Percentiles rank a stretch among this genome's conserved stretches.
Conservation (phyloP, 2,888 invertebrate genomes). For the Micoletzkya japonica region DNA sequence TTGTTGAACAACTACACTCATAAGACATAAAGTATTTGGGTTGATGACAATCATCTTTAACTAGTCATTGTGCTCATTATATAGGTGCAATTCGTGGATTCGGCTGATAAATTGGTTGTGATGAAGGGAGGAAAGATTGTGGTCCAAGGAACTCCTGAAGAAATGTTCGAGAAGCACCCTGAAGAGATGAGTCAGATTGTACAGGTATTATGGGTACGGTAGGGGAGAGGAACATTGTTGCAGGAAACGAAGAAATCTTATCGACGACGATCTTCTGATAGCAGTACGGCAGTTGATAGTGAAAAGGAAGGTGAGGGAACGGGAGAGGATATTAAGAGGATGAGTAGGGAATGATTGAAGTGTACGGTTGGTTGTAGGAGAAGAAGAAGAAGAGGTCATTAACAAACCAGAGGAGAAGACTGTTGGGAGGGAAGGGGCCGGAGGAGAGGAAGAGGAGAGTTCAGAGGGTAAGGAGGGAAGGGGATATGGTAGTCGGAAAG, state of each 20-base stretch:
- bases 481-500: background rate
- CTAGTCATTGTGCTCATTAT: background rate
- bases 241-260: conserved; percentile 26
- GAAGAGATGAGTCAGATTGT: conserved; percentile 27
- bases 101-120: conserved; percentile 66
- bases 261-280: conserved; percentile 35
- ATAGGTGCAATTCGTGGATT: conserved; percentile 71
- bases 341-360: background rate
- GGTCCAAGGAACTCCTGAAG: conserved; percentile 24
- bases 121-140: conserved; percentile 64
- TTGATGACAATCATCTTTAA: too few species aligned
- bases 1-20: too few species aligned
- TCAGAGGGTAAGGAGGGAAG: conserved; percentile 18
- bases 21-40: too few species aligned
- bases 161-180: conserved; percentile 17
- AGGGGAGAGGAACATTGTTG: background rate
- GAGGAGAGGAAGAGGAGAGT: conserved; percentile 31
- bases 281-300: background rate
- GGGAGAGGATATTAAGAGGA: background rate
- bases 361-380: background rate
- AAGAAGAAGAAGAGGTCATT: background rate
- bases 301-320: conserved; percentile 19
- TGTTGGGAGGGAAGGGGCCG: background rate
- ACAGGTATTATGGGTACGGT: background rate
- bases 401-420: conserved; percentile 9